Conservation (phyloP, 2,113 vertebrate species). For the Herpailurus yagouaroundi region DNA sequence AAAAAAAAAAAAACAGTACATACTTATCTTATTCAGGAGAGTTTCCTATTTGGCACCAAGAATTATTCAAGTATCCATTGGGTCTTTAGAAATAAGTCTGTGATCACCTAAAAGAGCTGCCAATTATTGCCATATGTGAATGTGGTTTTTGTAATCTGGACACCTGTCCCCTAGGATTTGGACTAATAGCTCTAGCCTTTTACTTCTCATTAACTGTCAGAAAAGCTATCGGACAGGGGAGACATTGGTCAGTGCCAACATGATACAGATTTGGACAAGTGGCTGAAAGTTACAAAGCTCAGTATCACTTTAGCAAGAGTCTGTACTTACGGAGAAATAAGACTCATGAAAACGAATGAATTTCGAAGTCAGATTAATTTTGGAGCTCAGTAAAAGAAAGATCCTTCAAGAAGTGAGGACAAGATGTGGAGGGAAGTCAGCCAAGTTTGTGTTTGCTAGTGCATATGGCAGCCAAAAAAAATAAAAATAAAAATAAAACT, state of each 20-base stretch:
- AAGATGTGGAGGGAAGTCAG: slow-evolving; percentile 21
- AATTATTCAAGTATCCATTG: slow-evolving; percentile 47
- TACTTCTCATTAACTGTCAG: slow-evolving; percentile 67
- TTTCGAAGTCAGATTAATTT: slow-evolving; percentile 27
- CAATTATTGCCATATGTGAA: slow-evolving; percentile 79
- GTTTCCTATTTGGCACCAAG: slow-evolving; percentile 59
- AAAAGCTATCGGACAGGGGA: slow-evolving; percentile 62
- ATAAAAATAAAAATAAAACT: not conserved
- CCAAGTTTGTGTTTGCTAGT: slow-evolving; percentile 46
- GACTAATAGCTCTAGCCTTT: slow-evolving; percentile 63
- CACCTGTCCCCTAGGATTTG: slow-evolving; percentile 57
- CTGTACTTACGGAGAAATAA: slow-evolving; percentile 15
- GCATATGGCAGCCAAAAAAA: not conserved
- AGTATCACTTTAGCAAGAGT: slow-evolving; percentile 24
- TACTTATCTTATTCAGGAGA: not conserved
- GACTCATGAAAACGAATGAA: not conserved
- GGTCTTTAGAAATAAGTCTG: slow-evolving; percentile 52
- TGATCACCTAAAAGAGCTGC: slow-evolving; percentile 64
- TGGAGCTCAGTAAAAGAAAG: not conserved
- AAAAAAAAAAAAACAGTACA: not conserved
- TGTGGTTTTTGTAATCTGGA: slow-evolving; percentile 70
- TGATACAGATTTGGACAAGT: slow-evolving; percentile 42
- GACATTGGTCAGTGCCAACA: slow-evolving; percentile 53
- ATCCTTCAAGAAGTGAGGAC: slow-evolving; percentile 25
- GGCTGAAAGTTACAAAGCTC: slow-evolving; percentile 57